Percentiles rank a stretch among this genome's conserved stretches.
phyloP scores from a whole-genome alignment of 2,797 vertebrate genomes.

The Masticophis lateralis region DNA sequence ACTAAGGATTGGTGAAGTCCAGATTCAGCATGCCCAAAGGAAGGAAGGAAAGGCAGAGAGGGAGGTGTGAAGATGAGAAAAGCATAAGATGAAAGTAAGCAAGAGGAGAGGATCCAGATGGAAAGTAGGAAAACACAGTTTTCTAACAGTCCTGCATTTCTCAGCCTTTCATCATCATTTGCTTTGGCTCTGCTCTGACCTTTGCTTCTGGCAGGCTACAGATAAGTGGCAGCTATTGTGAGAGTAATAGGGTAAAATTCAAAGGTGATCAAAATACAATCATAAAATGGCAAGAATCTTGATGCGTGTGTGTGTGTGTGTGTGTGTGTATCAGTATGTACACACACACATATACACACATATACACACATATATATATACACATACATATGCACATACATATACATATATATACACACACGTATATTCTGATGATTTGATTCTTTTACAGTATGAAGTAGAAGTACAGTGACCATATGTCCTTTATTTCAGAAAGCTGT shows the following conservation, averaged over 20 bases:
- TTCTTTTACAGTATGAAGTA: not conserved
- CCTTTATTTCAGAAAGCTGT: not conserved
- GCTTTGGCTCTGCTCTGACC: conserved; percentile 49
- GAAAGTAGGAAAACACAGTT: conserved; percentile 35
- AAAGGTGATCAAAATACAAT: not conserved
- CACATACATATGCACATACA: no score
- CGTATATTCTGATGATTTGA: not conserved
- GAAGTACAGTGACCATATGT: not conserved
- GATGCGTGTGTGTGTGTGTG: no score
- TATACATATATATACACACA: no score
- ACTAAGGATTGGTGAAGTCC: not conserved
- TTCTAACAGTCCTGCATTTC: conserved; percentile 51
- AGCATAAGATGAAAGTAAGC: conserved; percentile 48
- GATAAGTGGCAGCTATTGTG: not conserved
- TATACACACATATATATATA: no score
- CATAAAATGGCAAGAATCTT: not conserved
- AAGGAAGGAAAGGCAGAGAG: not conserved
- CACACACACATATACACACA: no score
- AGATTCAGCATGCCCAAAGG: not conserved
- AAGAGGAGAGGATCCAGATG: conserved; percentile 59
- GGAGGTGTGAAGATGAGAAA: not conserved
- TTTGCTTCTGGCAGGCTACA: conserved; percentile 51
- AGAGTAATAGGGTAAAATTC: not conserved
- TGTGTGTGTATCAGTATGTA: no score
- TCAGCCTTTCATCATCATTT: conserved; percentile 36